Evolutionary conservation across 1,140 invertebrate species (phyloP).

Genomic region (Drosophila arizonae): DNA sequence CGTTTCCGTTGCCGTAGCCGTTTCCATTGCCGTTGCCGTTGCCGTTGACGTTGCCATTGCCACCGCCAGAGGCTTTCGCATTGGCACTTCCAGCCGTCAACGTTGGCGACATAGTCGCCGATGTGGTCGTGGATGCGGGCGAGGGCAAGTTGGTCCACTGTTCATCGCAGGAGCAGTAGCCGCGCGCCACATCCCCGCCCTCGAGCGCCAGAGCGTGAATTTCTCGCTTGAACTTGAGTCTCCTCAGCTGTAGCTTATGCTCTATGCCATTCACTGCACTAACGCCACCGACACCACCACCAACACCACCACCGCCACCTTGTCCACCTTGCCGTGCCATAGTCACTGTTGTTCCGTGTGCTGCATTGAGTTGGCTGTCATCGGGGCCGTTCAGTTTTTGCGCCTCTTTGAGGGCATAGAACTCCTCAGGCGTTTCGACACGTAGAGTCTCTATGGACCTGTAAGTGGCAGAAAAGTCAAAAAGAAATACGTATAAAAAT

Average conservation of each 20-base stretch:
- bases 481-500: background rate
- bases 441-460: slow-evolving; percentile 78
- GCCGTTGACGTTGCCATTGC: slow-evolving; percentile 1
- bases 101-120: slow-evolving; percentile 64
- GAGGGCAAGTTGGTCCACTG: slow-evolving; percentile 77
- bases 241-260: slow-evolving; percentile 56
- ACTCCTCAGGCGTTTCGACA: slow-evolving; percentile 73
- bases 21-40: slow-evolving; percentile 35
- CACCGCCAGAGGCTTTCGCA: slow-evolving; percentile 22
- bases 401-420: slow-evolving; percentile 61
- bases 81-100: slow-evolving; percentile 47
- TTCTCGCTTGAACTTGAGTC: slow-evolving; percentile 65
- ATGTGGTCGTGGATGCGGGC: slow-evolving; percentile 62
- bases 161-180: slow-evolving; percentile 80
- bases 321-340: background rate
- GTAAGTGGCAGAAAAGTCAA: slow-evolving; percentile 38
- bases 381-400: slow-evolving; percentile 34
- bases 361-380: slow-evolving; percentile 68
- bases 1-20: slow-evolving; percentile 6
- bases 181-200: slow-evolving; percentile 73
- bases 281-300: background rate
- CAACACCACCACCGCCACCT: background rate
- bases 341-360: slow-evolving; percentile 24
- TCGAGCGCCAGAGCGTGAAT: slow-evolving; percentile 72
- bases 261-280: slow-evolving; percentile 24